Conservation (phyloP, 2,797 vertebrate genomes). For the Avahi laniger region DNA sequence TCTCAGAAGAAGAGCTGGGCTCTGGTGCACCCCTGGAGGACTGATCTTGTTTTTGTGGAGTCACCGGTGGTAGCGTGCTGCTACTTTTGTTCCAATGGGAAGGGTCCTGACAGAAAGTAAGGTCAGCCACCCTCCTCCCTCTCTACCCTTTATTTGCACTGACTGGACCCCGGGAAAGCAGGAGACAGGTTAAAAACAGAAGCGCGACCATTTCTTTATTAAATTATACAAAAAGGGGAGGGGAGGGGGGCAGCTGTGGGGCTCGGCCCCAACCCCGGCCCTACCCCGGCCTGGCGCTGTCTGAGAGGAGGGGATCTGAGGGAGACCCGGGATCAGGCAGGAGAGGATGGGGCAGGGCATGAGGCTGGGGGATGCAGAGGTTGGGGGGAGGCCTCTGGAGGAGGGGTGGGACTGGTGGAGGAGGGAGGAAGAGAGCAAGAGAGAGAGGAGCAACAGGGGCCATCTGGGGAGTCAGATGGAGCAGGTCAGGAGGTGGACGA, state of each 20-base stretch:
- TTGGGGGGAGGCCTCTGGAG: conserved; percentile 18
- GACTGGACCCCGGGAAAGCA: conserved; percentile 59
- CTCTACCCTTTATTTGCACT: not conserved
- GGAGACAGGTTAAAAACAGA: conserved; percentile 81
- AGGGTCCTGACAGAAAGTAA: not conserved
- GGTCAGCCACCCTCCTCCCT: not conserved
- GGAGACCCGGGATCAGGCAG: conserved; percentile 70
- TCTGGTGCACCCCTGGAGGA: not conserved
- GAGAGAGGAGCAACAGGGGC: not conserved
- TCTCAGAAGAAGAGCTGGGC: not conserved
- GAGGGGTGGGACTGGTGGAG: not conserved
- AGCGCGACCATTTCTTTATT: conserved; percentile 83
- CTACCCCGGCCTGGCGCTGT: conserved; percentile 76
- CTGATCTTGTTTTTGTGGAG: not conserved
- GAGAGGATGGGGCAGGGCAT: conserved; percentile 32
- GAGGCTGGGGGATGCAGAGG: conserved; percentile 41
- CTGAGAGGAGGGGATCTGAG: conserved; percentile 76
- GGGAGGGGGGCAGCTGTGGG: conserved; percentile 69
- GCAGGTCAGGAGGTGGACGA: conserved; percentile 65
- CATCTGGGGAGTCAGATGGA: conserved; percentile 46
- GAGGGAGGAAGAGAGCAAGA: not conserved
- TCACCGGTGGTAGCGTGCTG: not conserved
- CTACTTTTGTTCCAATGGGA: not conserved
- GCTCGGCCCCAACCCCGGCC: conserved; percentile 73
- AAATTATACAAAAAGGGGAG: conserved; percentile 81